These are phyloP conservation scores for Orthosia incerta DNA, from an alignment of 2,888 invertebrate species.

Conservation along the genomic window DNA sequence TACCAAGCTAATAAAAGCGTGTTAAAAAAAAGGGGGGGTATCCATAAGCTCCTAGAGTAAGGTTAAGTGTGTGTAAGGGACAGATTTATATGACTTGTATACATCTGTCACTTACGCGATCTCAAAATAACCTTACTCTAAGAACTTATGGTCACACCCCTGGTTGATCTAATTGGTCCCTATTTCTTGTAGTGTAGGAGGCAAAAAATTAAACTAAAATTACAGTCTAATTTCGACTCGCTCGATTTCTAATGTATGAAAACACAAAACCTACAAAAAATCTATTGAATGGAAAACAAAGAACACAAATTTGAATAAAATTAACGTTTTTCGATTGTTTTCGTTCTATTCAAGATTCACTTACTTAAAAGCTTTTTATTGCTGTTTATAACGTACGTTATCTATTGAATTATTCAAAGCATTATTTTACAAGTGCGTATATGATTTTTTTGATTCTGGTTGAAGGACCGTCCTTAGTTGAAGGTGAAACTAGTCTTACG, in stretches of 20 bases:
- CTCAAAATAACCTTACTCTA: too few relatives aligned
- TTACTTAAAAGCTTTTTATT: slow-evolving; percentile 8
- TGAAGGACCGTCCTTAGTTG: slow-evolving; percentile 21
- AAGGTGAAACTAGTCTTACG: slow-evolving; percentile 17
- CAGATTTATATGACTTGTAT: too few relatives aligned
- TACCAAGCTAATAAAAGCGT: too few relatives aligned
- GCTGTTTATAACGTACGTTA: slow-evolving; percentile 1
- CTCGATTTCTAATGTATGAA: background rate
- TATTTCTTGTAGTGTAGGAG: too few relatives aligned
- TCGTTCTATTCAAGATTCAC: slow-evolving; percentile 20
- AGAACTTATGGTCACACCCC: too few relatives aligned
- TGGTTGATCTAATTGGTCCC: too few relatives aligned
- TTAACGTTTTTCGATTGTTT: slow-evolving; percentile 6
- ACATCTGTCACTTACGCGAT: too few relatives aligned
- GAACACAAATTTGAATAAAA: slow-evolving; percentile 15
- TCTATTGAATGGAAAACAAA: background rate
- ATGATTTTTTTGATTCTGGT: slow-evolving; percentile 26
- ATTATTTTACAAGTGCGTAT: slow-evolving; percentile 1
- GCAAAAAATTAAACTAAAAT: too few relatives aligned
- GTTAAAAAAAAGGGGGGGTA: too few relatives aligned
- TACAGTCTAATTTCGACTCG: background rate
- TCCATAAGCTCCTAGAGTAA: too few relatives aligned
- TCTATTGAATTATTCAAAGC: slow-evolving; percentile 49
- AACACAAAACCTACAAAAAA: background rate
- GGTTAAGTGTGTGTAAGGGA: too few relatives aligned